A percentile compares a stretch with the other conserved stretches of the same genome.
These are phyloP conservation scores for Xylophagus ater DNA, from an alignment of 2,888 invertebrate genomes.

Conservation along the genomic window DNA sequence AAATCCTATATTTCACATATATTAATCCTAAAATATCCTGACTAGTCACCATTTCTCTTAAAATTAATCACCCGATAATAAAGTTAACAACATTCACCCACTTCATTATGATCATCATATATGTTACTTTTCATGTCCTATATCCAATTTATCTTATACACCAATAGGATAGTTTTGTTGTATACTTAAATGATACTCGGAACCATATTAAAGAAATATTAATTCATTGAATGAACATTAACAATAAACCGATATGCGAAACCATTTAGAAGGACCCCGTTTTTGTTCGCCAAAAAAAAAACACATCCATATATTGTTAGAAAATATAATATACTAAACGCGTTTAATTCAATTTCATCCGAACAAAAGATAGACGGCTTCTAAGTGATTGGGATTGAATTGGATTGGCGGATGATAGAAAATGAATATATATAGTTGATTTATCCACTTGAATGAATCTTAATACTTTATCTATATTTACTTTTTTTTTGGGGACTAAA, in stretches of 20 bases:
- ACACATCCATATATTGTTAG: neutral
- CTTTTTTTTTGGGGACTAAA: neutral
- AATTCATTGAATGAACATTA: slow-evolving; percentile 5
- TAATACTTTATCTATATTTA: too few relatives aligned
- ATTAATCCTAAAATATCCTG: too few relatives aligned
- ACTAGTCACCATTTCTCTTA: too few relatives aligned
- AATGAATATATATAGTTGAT: too few relatives aligned
- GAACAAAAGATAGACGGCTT: slow-evolving; percentile 8
- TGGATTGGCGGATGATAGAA: slow-evolving; percentile 14
- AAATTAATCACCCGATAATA: too few relatives aligned
- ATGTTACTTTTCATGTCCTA: too few relatives aligned
- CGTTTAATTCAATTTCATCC: slow-evolving; percentile 10
- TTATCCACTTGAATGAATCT: slow-evolving; percentile 11
- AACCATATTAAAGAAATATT: slow-evolving; percentile 10
- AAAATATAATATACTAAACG: slow-evolving; percentile 9
- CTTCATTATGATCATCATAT: too few relatives aligned
- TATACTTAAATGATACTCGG: slow-evolving; percentile 6
- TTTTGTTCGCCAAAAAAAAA: too few relatives aligned
- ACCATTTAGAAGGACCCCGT: slow-evolving; percentile 9
- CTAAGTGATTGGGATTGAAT: slow-evolving; percentile 13
- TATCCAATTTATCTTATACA: too few relatives aligned
- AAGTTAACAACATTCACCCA: too few relatives aligned
- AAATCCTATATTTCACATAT: too few relatives aligned
- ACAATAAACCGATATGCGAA: slow-evolving; percentile 6
- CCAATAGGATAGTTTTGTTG: too few relatives aligned